Percentiles rank a stretch among this genome's conserved stretches.
Evolutionary conservation across 2,888 invertebrate genomes (phyloP).

Genomic region (Tethea ocularis): DNA sequence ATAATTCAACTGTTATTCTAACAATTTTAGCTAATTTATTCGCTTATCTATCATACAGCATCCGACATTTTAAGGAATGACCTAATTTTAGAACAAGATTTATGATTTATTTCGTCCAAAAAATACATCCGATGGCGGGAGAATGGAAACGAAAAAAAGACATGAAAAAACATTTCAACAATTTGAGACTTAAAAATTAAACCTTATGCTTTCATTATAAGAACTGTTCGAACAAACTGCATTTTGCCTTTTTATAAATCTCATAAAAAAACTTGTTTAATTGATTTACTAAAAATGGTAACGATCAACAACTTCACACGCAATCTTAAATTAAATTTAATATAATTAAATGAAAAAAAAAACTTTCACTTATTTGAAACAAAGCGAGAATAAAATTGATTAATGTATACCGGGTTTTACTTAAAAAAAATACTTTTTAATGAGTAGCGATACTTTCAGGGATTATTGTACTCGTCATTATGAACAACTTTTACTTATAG

Average conservation of each 20-base stretch:
- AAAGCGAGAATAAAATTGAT: too few species aligned
- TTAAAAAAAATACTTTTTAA: too few species aligned
- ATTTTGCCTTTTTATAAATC: neutral
- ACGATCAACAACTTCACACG: too few species aligned
- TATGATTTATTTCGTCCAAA: neutral
- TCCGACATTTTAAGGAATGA: conserved; percentile 29
- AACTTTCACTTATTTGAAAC: too few species aligned
- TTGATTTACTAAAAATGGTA: too few species aligned
- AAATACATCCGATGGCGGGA: neutral
- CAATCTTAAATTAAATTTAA: too few species aligned
- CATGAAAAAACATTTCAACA: neutral
- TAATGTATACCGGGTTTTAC: too few species aligned
- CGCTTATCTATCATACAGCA: conserved; percentile 24
- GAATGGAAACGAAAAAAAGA: neutral
- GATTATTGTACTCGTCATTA: too few species aligned
- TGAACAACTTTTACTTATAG: too few species aligned
- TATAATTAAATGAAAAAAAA: too few species aligned
- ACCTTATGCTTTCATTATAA: neutral
- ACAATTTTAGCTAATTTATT: conserved; percentile 27
- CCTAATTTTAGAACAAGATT: conserved; percentile 19
- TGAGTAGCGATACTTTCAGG: too few species aligned
- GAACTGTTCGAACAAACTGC: neutral
- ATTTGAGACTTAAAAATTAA: neutral
- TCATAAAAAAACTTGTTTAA: too few species aligned
- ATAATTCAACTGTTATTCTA: conserved; percentile 22